These are phyloP conservation scores for Crocodylus rhombifer DNA, from an alignment of 2,797 vertebrate species.

Conservation along the genomic window DNA sequence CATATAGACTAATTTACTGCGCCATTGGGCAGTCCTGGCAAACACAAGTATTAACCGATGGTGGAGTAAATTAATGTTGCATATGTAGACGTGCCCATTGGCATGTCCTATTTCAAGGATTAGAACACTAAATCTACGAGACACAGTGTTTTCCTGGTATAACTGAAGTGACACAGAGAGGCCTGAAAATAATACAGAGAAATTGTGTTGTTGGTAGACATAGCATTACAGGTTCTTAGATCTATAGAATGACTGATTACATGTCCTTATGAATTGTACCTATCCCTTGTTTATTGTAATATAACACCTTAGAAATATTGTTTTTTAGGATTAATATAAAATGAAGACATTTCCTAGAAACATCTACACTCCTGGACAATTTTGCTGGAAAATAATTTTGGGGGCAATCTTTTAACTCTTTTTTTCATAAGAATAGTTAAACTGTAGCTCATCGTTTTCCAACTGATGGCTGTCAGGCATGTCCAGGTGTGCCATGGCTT, in stretches of 20 bases:
- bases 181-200: background rate
- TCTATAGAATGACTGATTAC: background rate
- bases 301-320: background rate
- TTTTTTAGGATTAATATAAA: background rate
- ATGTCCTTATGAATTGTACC: background rate
- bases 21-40: too few relatives aligned
- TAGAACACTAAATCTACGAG: background rate
- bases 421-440: fast-evolving
- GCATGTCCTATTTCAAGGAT: background rate
- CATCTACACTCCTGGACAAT: background rate
- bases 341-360: background rate
- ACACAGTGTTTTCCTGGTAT: background rate
- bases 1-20: too few relatives aligned
- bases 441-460: background rate
- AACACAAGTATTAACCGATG: too few relatives aligned
- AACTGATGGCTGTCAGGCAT: background rate
- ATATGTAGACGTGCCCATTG: too few relatives aligned
- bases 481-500: too few relatives aligned
- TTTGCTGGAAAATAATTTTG: background rate
- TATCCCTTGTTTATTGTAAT: background rate
- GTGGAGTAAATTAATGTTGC: too few relatives aligned
- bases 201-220: background rate
- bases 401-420: background rate
- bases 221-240: background rate
- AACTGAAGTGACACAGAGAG: background rate